Evolutionary conservation across 37 sponge, comb jelly and placozoan species (phyloP).

Genomic region (Oscarella lobularis): DNA sequence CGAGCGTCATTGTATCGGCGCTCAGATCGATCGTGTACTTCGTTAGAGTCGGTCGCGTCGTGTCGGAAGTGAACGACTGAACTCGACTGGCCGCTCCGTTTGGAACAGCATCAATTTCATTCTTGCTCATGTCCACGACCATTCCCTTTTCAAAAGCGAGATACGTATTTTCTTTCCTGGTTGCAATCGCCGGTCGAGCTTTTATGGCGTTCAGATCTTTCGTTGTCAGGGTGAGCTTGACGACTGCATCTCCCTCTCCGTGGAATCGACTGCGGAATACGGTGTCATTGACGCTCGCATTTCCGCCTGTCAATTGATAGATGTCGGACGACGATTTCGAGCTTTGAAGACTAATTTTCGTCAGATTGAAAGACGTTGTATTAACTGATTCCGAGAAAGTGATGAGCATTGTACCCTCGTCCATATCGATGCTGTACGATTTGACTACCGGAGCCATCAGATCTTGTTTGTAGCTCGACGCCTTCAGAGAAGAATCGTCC

Average conservation of each 20-base stretch:
- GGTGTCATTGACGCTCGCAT: neutral
- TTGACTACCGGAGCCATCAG: conserved; percentile 15
- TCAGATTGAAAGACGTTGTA: conserved; percentile 25
- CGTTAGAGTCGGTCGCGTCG: conserved; percentile 41
- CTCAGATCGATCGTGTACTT: conserved; percentile 54
- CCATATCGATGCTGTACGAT: conserved; percentile 41
- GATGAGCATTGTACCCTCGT: conserved; percentile 33
- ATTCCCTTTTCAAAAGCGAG: conserved; percentile 29
- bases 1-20: conserved; percentile 45
- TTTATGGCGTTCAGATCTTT: conserved; percentile 70
- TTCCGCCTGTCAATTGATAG: neutral
- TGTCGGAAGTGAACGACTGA: conserved; percentile 29
- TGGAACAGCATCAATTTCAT: conserved; percentile 40
- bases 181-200: conserved; percentile 31
- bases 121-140: conserved; percentile 52
- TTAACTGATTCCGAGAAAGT: conserved; percentile 51
- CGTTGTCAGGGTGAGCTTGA: conserved; percentile 40
- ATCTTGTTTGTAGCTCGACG: conserved; percentile 10
- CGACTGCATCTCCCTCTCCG: conserved; percentile 19
- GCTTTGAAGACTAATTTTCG: conserved; percentile 39
- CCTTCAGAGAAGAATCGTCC: conserved; percentile 21
- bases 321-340: conserved; percentile 25
- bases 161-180: conserved; percentile 30
- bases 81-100: conserved; percentile 7
- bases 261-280: neutral